These are phyloP conservation scores for Lanistes nyassanus DNA, from an alignment of 1,140 invertebrate genomes.

Conservation along the genomic window DNA sequence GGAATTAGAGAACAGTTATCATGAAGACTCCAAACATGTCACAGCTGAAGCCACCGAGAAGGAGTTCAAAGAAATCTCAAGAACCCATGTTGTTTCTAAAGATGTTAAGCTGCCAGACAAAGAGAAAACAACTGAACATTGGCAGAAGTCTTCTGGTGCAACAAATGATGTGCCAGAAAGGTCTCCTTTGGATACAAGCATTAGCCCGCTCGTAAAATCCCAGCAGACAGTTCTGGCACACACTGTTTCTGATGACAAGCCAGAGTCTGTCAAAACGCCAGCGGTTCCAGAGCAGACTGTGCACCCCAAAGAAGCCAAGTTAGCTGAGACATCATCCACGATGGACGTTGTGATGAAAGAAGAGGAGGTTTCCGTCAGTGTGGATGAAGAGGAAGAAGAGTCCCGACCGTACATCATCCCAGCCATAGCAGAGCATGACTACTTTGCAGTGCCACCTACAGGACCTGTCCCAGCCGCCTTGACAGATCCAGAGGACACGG, in stretches of 20 bases:
- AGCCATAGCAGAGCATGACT: constrained; percentile 58
- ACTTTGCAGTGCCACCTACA: constrained; percentile 45
- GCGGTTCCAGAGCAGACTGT: not conserved
- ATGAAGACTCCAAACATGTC: constrained; percentile 22
- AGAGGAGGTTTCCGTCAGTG: not conserved
- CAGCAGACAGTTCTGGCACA: constrained; percentile 16
- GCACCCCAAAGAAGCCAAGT: not conserved
- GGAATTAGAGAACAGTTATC: constrained; percentile 31
- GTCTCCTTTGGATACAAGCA: not conserved
- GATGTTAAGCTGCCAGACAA: constrained; percentile 10
- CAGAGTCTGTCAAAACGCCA: not conserved
- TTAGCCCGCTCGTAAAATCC: not conserved
- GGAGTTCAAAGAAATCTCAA: constrained; percentile 14
- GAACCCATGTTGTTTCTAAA: not conserved
- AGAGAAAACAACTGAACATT: constrained; percentile 31
- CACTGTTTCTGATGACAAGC: not conserved
- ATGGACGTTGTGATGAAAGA: not conserved
- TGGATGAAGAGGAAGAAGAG: constrained; percentile 27
- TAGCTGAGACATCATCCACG: not conserved
- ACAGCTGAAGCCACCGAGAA: constrained; percentile 33
- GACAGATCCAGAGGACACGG: constrained; percentile 45
- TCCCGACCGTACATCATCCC: constrained; percentile 36
- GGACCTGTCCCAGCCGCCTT: constrained; percentile 16
- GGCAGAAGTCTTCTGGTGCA: not conserved
- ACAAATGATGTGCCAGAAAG: not conserved